Base-by-base conservation (phyloP, 2,113 vertebrate species). In the Tylochromis polylepis region DNA sequence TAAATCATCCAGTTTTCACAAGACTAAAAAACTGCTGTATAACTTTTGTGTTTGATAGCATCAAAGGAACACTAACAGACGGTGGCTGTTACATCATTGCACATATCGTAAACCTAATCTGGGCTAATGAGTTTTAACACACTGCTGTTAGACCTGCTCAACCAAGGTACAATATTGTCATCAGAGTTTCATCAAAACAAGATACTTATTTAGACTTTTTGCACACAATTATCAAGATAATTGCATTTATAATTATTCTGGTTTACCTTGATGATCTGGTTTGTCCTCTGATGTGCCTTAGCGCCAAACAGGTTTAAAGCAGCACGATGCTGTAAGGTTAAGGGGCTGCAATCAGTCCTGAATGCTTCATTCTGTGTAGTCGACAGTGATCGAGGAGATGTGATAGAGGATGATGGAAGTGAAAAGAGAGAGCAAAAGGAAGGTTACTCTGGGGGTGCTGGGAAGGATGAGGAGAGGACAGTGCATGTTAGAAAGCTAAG, bases 371-470 rank as follows among this genome's bases (percentile, higher is more conserved):
- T 53, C 8, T 53, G 51, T 53, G 18, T 53, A 53, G 18, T 8
- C 20, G 51, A 53, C 18, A 20, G 51, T 20, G 8, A 53, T 8
- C 8, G 8, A 20, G 51, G 8, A 53, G 18, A 20, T 53, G 18
- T 20, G 10, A 49, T 49, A 75, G 43, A 75, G 46, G 67, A 75
- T 49, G 15, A 29, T 75, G 24, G 70, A 49, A 46, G 70, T 75
- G 24, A 75, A 49, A 49, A 75, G 22, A 75, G 15, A 49, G 15
- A 29, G 43, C 70, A 75, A 75, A 75, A 75, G 49, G 43, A 75
- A 49, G 70, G 70, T 75, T 75, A 27, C 43, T 24, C 24, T 49
- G 70, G 24, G 46, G 43, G 70, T 49, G 16, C 49, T 18, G 0
- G 41, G 2, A 49, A 49, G 70, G 9, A 29, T 0, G 8, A 0